Base-by-base conservation (phyloP, 2,797 vertebrate genomes). In the Dicrostonyx torquatus region DNA sequence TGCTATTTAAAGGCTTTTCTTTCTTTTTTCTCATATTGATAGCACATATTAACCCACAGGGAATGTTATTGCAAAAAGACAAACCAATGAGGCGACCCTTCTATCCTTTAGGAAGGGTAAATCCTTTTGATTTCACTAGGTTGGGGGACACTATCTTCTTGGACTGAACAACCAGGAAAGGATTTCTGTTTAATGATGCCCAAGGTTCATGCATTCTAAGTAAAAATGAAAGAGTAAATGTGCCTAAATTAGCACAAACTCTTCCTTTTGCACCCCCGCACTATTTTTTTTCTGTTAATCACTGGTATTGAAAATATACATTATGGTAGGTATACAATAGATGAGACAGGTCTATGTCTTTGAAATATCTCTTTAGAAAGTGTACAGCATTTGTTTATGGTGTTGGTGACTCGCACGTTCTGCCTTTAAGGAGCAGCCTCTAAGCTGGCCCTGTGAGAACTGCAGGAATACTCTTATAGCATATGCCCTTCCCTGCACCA, bases 1-100 rank as follows among this genome's bases (percentile, higher is more conserved):
- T 98, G 96, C 95, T 98, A 97, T 97, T 98, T 98, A 95, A 96
- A 98, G 97, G 79, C 50, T 79, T 97, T 77, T 96, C 64, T 93
- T 83, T 82, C 55, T 58, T 97, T 95, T 97, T 90, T 89, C 58
- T 45, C 80, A 0, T 96, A 92, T 95, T 97, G 64, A 79, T 96
- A 96, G 88, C 87, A 90, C 85, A 96, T 68, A 85, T 88, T 93
- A 98, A 94, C 70, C 86, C 84, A 76, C 45, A 94, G 83, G 58
- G 93, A 96, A 80, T 97, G 94, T 97, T 97, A 92, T 80, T 90
- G 43, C 9, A 80, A 83, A 34, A 92, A 96, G 34, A 78, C 72
- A 91, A 96, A 76, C 48, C 29, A 88, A 34, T 45, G 48, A 73
- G n/a, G 60, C 29, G 86, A 78, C 68, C 79, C 80, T 89, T 68